A percentile compares a stretch with the other conserved stretches of the same genome.
These are phyloP conservation scores for Diploscapter pachys DNA, from an alignment of 1,140 invertebrate species.

Conservation along the genomic window DNA sequence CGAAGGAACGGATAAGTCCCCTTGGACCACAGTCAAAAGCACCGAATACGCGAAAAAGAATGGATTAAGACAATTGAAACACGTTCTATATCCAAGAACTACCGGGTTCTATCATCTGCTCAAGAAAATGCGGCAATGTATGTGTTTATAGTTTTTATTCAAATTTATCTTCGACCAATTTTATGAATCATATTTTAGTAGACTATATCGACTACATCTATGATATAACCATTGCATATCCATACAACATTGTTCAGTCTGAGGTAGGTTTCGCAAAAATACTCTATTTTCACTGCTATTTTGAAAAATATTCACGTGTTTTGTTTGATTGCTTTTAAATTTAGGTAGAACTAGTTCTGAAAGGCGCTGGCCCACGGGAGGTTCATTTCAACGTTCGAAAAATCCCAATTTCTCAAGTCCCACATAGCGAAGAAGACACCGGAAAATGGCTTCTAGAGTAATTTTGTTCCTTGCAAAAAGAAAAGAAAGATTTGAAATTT, in stretches of 20 bases:
- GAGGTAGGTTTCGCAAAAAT: slow-evolving; percentile 64
- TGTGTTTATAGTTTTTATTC: slow-evolving; percentile 10
- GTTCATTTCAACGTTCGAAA: slow-evolving; percentile 54
- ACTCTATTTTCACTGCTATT: slow-evolving; percentile 46
- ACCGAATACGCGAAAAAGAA: slow-evolving; percentile 50
- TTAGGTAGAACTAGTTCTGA: slow-evolving; percentile 48
- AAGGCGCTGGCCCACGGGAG: slow-evolving; percentile 42
- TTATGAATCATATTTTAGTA: slow-evolving; percentile 50
- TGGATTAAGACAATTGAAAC: slow-evolving; percentile 45
- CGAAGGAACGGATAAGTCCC: slow-evolving; percentile 80
- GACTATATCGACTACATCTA: slow-evolving; percentile 72
- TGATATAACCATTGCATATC: slow-evolving; percentile 76
- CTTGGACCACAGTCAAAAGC: slow-evolving; percentile 61
- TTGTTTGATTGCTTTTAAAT: not conserved
- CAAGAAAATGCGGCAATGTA: slow-evolving; percentile 53
- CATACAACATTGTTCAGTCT: slow-evolving; percentile 69
- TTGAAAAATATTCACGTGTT: not conserved
- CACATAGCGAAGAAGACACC: slow-evolving; percentile 41
- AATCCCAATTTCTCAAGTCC: slow-evolving; percentile 44
- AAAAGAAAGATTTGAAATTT: slow-evolving; percentile 8
- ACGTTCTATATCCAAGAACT: slow-evolving; percentile 55
- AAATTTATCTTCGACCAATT: not conserved
- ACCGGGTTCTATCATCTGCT: slow-evolving; percentile 55
- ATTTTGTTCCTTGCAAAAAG: not conserved
- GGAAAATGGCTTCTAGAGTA: slow-evolving; percentile 51